Evolutionary conservation across 2,113 vertebrate species (phyloP), one percentile per base, ranked within the genome.

Genomic region (Lophura nycthemera): DNA sequence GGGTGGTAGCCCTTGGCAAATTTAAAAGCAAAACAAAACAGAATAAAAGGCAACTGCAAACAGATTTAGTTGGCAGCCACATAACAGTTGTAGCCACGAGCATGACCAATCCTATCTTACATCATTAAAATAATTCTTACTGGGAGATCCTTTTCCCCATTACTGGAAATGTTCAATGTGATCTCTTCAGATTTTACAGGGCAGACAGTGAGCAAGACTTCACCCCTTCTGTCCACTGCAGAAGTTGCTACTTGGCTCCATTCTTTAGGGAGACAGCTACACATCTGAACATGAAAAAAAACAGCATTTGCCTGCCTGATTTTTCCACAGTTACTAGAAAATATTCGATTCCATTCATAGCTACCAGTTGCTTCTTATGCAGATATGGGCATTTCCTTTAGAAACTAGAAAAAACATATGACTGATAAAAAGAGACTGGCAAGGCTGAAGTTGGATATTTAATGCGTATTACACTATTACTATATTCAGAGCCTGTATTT

Each of bases 21-120:
- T 38, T 12, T 27, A 36, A 59, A 82, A 30, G 5, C 25, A 47
- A 54, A 76, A 3, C 19, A 77, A 83, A 87, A 8, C 3, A 10
- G 32, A 54, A 60, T 24, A 82, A 64, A 92, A 73, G 36, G 25
- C 72, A 78, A 69, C 15, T 50, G 57, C 27, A 25, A 27, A 29
- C 1, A 9, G 78, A 16, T 18, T 54, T 52, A 60, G 13, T 0
- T 1, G 0, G n/a, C 16, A 47, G 63, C 34, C 34, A 22, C 4
- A 22, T 34, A 32, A 38, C 1, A 61, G 43, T 20, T 47, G 16
- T 13, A 65, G 54, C 78, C 75, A 76, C 36, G 10, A 66, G 11
- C 30, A 30, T 2, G 30, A 27, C 21, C 50, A 40, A 73, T 34
- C 54, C 20, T 13, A 38, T 8, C 38, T 60, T 25, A 1, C 24